Percentiles rank a stretch among this genome's conserved stretches.
phyloP scores from a whole-genome alignment of 2,113 vertebrate species.

The Phainopepla nitens region DNA sequence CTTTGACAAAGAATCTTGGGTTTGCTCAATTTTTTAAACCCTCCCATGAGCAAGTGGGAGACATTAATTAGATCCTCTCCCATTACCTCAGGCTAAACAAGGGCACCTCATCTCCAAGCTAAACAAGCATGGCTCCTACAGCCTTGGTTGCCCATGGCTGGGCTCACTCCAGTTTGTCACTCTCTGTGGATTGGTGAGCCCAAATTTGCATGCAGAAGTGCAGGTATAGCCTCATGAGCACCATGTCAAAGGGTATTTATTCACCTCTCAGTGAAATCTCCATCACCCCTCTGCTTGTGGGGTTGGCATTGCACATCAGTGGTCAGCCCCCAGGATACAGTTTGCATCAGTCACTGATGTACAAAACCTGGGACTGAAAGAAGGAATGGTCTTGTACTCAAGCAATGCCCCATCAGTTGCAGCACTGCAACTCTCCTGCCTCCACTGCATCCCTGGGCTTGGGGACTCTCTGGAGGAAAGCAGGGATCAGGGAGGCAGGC shows the following conservation, averaged over 20 bases:
- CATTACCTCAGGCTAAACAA: neutral
- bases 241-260: neutral
- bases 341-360: neutral
- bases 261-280: neutral
- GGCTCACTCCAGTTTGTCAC: neutral
- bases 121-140: neutral
- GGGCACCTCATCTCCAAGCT: neutral
- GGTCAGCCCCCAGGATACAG: too few relatives aligned
- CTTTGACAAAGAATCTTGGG: neutral
- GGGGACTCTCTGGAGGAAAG: neutral
- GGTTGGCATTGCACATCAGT: neutral
- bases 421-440: neutral
- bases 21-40: neutral
- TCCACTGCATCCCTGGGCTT: accelerated
- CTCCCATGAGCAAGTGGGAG: neutral
- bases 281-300: neutral
- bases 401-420: neutral
- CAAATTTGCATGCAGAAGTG: neutral
- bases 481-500: neutral
- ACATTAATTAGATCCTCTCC: neutral
- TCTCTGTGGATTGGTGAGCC: neutral
- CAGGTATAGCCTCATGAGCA: neutral
- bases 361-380: neutral
- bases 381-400: neutral
- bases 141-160: accelerated